A percentile compares a stretch with the other conserved stretches of the same genome.
These are phyloP conservation scores for Formica exsecta DNA, from an alignment of 1,140 invertebrate species.

Conservation along the genomic window DNA sequence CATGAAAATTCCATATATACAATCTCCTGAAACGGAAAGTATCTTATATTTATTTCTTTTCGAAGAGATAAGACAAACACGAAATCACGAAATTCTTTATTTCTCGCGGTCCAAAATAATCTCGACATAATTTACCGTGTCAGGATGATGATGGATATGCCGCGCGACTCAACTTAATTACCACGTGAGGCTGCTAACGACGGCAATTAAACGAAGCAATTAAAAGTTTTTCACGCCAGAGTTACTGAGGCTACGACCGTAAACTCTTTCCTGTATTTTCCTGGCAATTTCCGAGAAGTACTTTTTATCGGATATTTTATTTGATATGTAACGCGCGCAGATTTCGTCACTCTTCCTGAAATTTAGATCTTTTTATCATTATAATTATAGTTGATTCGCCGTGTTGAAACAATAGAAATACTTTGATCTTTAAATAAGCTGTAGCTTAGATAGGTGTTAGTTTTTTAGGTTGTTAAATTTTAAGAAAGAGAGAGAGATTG, in stretches of 20 bases:
- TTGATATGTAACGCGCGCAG: not conserved
- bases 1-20: not conserved
- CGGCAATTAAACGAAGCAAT: conserved; percentile 68
- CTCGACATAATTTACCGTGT: conserved; percentile 38
- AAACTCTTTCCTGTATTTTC: not conserved
- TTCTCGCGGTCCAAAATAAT: conserved; percentile 50
- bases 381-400: not conserved
- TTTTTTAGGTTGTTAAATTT: conserved; percentile 18
- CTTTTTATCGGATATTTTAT: conserved; percentile 9
- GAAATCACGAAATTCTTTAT: conserved; percentile 1
- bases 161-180: conserved; percentile 59
- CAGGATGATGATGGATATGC: conserved; percentile 23
- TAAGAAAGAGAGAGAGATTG: not conserved
- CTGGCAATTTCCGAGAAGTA: not conserved
- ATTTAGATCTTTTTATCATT: conserved; percentile 4
- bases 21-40: not conserved
- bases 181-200: conserved; percentile 24
- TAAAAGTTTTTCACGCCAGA: conserved; percentile 70
- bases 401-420: not conserved
- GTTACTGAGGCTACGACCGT: not conserved
- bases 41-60: conserved; percentile 13
- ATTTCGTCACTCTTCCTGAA: not conserved
- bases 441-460: not conserved
- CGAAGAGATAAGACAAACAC: not conserved
- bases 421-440: not conserved